phyloP scores from a whole-genome alignment of 2,113 vertebrate genomes.

The Tylochromis polylepis region DNA sequence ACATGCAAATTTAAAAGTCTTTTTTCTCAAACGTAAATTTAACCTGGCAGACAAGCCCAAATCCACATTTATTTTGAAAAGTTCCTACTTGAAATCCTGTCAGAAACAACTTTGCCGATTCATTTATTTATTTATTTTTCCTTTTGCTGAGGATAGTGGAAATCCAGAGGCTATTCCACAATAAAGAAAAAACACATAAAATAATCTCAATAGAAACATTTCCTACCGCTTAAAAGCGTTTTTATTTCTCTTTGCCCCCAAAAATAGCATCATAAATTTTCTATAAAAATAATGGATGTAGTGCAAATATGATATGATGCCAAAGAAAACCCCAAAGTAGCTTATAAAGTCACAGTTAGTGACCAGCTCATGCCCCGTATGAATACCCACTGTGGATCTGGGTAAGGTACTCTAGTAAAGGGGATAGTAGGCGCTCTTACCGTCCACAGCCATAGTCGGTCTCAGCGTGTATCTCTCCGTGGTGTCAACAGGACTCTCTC shows the following conservation, averaged over 20 bases:
- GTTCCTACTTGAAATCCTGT: neutral
- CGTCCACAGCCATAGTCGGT: slow-evolving; percentile 79
- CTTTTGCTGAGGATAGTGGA: neutral
- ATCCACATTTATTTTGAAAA: neutral
- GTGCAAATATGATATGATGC: neutral
- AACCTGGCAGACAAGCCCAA: neutral
- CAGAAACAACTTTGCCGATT: neutral
- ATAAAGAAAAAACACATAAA: neutral
- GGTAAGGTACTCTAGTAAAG: neutral
- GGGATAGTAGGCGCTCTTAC: slow-evolving; percentile 55
- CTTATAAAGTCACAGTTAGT: neutral
- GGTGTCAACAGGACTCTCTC: slow-evolving; percentile 67
- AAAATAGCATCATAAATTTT: neutral
- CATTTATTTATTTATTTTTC: neutral
- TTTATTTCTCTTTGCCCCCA: neutral
- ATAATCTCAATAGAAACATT: neutral
- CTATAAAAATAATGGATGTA: neutral
- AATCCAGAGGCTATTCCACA: neutral
- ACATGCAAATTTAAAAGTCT: neutral
- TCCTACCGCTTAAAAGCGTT: neutral
- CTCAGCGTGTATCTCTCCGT: slow-evolving; percentile 72
- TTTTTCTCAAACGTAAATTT: neutral
- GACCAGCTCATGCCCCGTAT: neutral
- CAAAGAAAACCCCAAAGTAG: neutral
- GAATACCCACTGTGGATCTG: neutral